Conservation (phyloP, 2,113 vertebrate genomes). For the Nothocercus julius region DNA sequence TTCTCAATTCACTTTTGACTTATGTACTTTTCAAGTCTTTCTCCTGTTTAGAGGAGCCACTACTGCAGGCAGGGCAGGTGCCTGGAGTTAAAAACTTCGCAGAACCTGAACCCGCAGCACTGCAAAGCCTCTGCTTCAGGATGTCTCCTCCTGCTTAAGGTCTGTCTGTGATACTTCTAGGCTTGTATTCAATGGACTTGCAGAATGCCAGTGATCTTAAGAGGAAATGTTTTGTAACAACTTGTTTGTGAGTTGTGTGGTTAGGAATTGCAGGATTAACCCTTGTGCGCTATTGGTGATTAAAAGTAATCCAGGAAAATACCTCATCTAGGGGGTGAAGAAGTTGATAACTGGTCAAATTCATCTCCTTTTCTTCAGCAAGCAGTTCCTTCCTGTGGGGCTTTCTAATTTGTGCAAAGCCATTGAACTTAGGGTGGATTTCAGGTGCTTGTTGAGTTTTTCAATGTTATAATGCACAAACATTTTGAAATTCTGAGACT, state of each 20-base stretch:
- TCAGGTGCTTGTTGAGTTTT: background rate
- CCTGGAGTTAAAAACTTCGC: background rate
- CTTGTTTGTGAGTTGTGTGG: background rate
- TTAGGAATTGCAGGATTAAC: background rate
- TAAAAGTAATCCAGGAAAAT: background rate
- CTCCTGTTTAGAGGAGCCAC: background rate
- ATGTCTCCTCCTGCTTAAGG: background rate
- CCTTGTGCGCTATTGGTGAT: background rate
- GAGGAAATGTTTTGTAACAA: background rate
- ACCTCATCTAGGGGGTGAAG: background rate
- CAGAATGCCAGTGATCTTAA: background rate
- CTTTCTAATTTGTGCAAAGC: background rate
- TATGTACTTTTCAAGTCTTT: background rate
- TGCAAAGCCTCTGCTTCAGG: accelerated
- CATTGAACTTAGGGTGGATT: background rate
- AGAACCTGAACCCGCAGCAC: background rate
- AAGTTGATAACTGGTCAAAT: background rate
- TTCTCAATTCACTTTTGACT: background rate
- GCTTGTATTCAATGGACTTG: background rate
- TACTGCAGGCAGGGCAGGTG: accelerated
- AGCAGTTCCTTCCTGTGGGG: background rate
- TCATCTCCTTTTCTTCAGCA: background rate
- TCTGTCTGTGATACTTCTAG: background rate
- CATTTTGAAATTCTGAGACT: background rate
- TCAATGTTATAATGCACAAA: background rate